Base-by-base conservation (phyloP, 2,888 invertebrate species). In the Ophion slaviceki region DNA sequence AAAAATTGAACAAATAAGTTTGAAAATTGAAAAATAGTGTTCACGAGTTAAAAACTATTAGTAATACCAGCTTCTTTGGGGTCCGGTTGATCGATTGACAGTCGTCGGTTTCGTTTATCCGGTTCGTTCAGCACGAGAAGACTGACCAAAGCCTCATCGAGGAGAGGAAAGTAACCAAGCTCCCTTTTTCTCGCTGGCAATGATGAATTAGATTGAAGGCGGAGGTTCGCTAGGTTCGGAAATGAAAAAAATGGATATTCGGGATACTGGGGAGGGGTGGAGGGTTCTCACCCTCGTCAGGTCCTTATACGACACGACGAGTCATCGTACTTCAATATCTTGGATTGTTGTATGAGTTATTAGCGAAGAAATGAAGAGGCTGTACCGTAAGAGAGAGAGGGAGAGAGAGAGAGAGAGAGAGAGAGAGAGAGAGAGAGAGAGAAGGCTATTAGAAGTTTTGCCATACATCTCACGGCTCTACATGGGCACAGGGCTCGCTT, bases 361-460 rank as follows among this genome's bases (percentile, higher is more conserved):
- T 85, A 81, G 85, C 74, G 70, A 81, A 53, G 68, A 67, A 81
- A 81, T 68, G 72, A 77, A 67, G 62, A 28, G 32, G 64, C n/a
- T 7, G 62, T 3, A 7, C 24, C 14, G 74, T 24, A 62, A 20
- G 62, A 76, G n/a, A 62, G 28, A 47, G 61, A 45, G 62, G 62
- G 79, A 66, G 32, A 32, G 32, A 32, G 32, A 32, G 32, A 32
- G 32, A 32, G 32, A 32, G 32, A 32, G 32, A 45, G 40, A 24
- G 24, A 40, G 32, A 61, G 45, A 76, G 14, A 64, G 36, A 36
- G 64, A 64, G 62, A 71, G 70, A 61, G 70, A 62, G 72, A 47
- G 45, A 20, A 81, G 85, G 81, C 75, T 85, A 85, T 85, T 85
- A 81, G 81, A 85, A 85, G 85, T 85, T 85, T 85, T 82, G 81